Conservation (phyloP, 1,140 invertebrate species). For the Apis mellifera region DNA sequence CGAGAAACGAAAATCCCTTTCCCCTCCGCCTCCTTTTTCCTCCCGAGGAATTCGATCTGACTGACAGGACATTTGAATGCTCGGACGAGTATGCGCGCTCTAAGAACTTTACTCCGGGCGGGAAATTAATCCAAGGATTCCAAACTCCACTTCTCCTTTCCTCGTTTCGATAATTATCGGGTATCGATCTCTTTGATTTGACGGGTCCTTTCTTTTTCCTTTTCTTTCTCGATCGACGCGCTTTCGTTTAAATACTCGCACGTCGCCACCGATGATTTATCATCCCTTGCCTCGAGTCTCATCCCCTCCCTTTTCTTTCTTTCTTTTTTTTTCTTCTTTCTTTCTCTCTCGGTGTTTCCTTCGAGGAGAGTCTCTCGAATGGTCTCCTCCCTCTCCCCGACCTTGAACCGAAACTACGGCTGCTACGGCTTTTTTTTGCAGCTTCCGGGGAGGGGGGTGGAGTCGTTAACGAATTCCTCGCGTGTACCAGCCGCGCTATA, state of each 20-base stretch:
- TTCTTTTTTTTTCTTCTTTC: not conserved
- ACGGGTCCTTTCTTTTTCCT: no score
- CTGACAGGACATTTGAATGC: constrained; percentile 50
- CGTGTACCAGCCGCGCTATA: not conserved
- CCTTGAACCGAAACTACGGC: constrained; percentile 38
- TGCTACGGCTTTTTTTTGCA: no score
- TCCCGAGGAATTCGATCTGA: constrained; percentile 58
- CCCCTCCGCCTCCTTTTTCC: constrained; percentile 50
- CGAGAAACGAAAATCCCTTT: constrained; percentile 38
- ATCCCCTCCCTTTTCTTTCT: not conserved
- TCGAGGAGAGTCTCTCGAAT: constrained; percentile 20
- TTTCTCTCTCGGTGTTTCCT: not conserved
- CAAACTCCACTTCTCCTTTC: not conserved
- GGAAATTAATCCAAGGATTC: constrained; percentile 26
- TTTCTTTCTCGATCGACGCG: no score
- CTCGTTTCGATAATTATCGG: not conserved
- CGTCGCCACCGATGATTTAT: constrained; percentile 72
- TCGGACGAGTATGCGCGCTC: constrained; percentile 53
- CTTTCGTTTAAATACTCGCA: constrained; percentile 72
- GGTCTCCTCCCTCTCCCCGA: constrained; percentile 22
- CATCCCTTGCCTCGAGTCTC: constrained; percentile 60
- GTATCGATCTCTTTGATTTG: not conserved
- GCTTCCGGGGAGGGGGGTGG: not conserved
- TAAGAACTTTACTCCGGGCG: constrained; percentile 24
- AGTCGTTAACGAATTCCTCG: not conserved